Percentiles rank a stretch among this genome's conserved stretches.
These are phyloP conservation scores for Nothocercus julius DNA, from an alignment of 2,113 vertebrate genomes.

Conservation along the genomic window DNA sequence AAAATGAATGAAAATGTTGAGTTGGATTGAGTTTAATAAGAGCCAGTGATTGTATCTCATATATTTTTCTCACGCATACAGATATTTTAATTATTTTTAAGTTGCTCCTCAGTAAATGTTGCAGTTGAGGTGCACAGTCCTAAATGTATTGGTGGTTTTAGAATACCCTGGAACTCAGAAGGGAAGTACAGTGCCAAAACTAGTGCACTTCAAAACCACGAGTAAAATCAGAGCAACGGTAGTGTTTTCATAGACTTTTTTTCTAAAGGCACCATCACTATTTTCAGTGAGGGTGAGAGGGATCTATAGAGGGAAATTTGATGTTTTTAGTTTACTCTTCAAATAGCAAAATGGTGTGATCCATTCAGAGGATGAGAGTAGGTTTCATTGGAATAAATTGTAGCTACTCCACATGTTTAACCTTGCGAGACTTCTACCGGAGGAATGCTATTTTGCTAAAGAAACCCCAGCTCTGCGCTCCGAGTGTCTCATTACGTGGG, in stretches of 20 bases:
- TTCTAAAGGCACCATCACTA: background rate
- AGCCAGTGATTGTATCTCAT: background rate
- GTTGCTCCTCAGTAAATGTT: background rate
- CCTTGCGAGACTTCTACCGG: background rate
- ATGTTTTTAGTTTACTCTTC: background rate
- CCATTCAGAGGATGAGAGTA: background rate
- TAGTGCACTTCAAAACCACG: background rate
- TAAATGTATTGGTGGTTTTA: background rate
- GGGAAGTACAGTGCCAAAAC: background rate
- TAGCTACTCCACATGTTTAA: conserved; percentile 10
- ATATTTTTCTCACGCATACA: rapidly evolving
- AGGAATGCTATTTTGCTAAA: background rate
- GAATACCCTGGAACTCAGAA: background rate
- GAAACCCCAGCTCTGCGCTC: background rate
- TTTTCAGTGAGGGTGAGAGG: background rate
- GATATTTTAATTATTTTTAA: background rate
- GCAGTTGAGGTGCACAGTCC: background rate
- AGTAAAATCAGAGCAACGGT: background rate
- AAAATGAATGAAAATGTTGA: background rate
- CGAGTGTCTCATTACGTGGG: background rate
- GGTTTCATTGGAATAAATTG: background rate
- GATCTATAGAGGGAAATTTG: background rate
- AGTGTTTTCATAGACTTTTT: background rate
- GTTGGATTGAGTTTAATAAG: background rate
- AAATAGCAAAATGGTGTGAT: background rate